Evolutionary conservation across 2,888 invertebrate genomes (phyloP), one percentile per base, ranked within the genome.

Genomic region (Synanthedon myopaeformis): DNA sequence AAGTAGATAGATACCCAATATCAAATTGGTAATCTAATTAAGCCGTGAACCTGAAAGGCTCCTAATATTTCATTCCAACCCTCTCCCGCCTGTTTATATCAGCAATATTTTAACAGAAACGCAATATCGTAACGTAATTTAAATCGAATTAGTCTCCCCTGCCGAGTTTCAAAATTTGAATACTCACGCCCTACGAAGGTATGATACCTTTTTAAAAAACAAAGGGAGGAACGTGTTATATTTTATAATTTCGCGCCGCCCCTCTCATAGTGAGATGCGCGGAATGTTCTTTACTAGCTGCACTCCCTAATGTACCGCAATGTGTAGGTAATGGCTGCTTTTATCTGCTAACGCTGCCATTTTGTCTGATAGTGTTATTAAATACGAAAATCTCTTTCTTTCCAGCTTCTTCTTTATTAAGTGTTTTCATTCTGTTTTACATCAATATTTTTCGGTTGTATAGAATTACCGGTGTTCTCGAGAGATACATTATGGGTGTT

Each of bases 51-150:
- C 66, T 63, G 70, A 71, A 66, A 65, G 64, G 66, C 69, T 69
- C 59, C 70, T 65, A 70, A 77, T 79, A 78, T 75, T 74, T 78
- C 72, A 76, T 73, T 67, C 67, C 69, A 80, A 76, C 82, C 83
- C 82, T 80, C 81, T 82, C 75, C 56, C 63, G 64, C 61, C 62
- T 76, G 76, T 83, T 80, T 82, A 81, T 81, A 72, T 76, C 75
- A 66, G 77, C 78, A 67, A 85, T 83, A 86, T 80, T 81, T 82
- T 75, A 84, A 76, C 74, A 72, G 73, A 64, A 78, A 79, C 67
- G 84, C 76, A 87, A 86, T 87, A 87, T 84, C 82, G 82, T 84
- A 85, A 85, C 79, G 83, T 81, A 87, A 87, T 87, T 86, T 86
- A 82, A 87, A 87, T 82, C 83, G 74, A 87, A 87, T 87, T 87